Evolutionary conservation across 1,140 invertebrate genomes (phyloP), one percentile per base, ranked within the genome.

Genomic region (Dendrolimus kikuchii): DNA sequence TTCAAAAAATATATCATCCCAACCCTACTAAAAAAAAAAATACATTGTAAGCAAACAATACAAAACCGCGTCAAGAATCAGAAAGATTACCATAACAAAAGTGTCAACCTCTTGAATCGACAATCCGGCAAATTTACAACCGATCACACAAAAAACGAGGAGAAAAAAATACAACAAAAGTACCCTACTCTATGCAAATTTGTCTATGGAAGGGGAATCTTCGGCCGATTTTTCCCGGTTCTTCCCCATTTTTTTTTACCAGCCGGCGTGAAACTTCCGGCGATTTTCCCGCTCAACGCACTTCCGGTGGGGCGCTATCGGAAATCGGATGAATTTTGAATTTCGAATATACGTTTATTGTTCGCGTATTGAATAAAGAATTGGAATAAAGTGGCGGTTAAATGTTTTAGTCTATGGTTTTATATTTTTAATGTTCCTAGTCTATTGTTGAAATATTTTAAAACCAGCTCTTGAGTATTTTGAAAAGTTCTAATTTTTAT

Each of bases 181-280:
- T 76, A 78, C 74, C 77, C 74, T 61, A 78, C 77, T 71, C 71
- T 68, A 84, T 86, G 82, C 74, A 84, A 86, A 86, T 86, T 75
- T 70, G 66, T 68, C 63, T 53, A 49, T 40, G 57, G 62, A 54
- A 23, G 23, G 66, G 66, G 61, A 70, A 76, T 80, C 70, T 81
- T 83, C 59, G 53, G 53, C 55, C 45, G 38, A 38, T 51, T 45
- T 51, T 50, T 49, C 23, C 23, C 23, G 23, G 23, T 23, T 23
- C 23, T 67, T 49, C 49, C 62, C 41, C 6, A 42, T 7, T 58
- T 68, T 64, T 81, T 82, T 76, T 74, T 81, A 74, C 57, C 66
- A 62, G 55, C 61, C 71, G 60, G 64, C 39, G 55, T 51, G 66
- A 76, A 72, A 81, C 77, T 83, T 86, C 80, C 80, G 80, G 74